Evolutionary conservation across 2,888 invertebrate species (phyloP), one percentile per base, ranked within the genome.

Genomic region (Gymnoscelis rufifasciata): DNA sequence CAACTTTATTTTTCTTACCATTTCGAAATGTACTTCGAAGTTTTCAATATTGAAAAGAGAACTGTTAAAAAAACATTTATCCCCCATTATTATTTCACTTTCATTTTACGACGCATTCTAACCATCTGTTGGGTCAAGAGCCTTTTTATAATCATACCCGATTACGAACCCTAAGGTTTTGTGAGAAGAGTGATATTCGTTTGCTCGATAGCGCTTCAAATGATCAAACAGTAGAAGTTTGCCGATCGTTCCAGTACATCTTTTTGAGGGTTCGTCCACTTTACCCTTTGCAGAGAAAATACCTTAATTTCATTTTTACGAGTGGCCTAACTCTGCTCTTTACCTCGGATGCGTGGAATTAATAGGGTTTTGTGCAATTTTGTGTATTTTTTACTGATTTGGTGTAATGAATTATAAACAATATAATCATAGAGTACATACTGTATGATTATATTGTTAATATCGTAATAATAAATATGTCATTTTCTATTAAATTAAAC

Each of bases 261-360:
- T 43, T 47, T 47, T 43, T 43, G 15, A 47, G 37, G 40, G 51
- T 43, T 44, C 42, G 39, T 62, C 58, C 57, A 57, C 58, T 55
- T 54, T 57, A 52, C 54, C 35, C 29, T 47, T 31, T 43, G 48
- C 43, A 14, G 50, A 50, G 38, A 46, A 56, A 57, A 39, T 48
- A 24, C 35, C 38, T 42, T 63, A 64, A 68, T 66, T 66, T 62
- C 62, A 66, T 68, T 65, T 60, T 57, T 57, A 52, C 47, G 40
- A 43, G 42, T 37, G 45, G 13, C 14, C 41, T 46, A 46, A 46
- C 41, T 43, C 40, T 35, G 35, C 45, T 29, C 42, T 19, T 19
- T 19, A 19, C n/a, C n/a, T n/a, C n/a, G n/a, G n/a, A n/a, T n/a
- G n/a, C n/a, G n/a, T n/a, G n/a, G n/a, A n/a, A n/a, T n/a, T n/a